Evolutionary conservation across 1,140 invertebrate genomes (phyloP).

Genomic region (Drosophila pandora): DNA sequence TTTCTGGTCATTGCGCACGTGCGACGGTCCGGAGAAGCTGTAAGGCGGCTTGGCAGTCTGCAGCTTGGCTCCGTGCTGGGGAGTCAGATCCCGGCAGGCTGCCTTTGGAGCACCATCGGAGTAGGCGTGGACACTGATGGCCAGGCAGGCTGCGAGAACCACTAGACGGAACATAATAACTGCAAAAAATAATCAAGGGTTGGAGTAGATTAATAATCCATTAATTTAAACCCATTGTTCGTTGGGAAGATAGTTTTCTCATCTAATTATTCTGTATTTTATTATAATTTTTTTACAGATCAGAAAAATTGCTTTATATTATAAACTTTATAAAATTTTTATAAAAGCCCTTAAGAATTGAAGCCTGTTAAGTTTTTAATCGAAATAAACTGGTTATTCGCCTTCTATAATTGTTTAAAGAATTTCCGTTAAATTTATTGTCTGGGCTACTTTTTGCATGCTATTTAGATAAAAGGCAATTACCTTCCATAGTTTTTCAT

Average conservation of each 20-base stretch:
- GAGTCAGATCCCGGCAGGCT: conserved; percentile 69
- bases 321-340: no score
- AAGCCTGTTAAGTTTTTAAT: background rate
- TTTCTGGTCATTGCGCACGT: conserved; percentile 51
- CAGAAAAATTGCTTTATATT: no score
- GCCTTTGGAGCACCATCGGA: conserved; percentile 64
- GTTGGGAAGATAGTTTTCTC: no score
- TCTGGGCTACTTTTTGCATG: conserved; percentile 5
- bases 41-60: conserved; percentile 66
- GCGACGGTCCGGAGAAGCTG: conserved; percentile 47
- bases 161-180: conserved; percentile 66
- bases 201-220: no score
- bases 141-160: conserved; percentile 58
- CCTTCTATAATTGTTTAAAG: conserved; percentile 2
- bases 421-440: conserved; percentile 12
- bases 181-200: background rate
- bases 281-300: no score
- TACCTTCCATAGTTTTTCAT: conserved; percentile 38
- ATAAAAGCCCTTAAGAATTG: no score
- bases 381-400: background rate
- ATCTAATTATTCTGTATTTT: no score
- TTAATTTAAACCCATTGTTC: background rate
- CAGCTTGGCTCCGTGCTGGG: conserved; percentile 68
- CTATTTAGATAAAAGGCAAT: conserved; percentile 18
- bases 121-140: conserved; percentile 58